Base-by-base conservation (phyloP, 1,140 invertebrate species). In the Lysiphlebus fabarum region DNA sequence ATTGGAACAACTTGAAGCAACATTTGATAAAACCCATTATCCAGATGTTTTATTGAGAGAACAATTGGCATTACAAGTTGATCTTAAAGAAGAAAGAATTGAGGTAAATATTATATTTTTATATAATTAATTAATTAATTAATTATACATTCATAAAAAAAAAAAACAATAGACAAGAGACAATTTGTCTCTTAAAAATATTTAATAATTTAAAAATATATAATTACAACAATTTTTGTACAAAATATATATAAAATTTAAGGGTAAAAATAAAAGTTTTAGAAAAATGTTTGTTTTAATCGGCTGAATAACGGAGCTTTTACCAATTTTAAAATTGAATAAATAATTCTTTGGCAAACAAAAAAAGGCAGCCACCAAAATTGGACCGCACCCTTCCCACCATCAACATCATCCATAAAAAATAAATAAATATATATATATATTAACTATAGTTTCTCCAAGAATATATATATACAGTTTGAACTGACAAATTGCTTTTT, bases 1-100 rank as follows among this genome's bases (percentile, higher is more conserved):
- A 73, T 77, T 99, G 48, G 94, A 96, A 74, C 92, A 97, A 71
- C 78, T 99, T 57, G 96, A 99, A 79, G 89, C 90, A n/a, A 97
- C 95, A 8, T 99, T 99, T 78, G 90, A 91, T 67, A 92, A 93
- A 71, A 96, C 93, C 0, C 92, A 95, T 68, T 95, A 95, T 72
- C 93, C 93, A 0, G 92, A 94, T 76, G 91, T 95, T 1, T 81
- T 92, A 10, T 82, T 93, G 1, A 80, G 96, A 38, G 96, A 98
- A 76, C 93, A 98, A 72, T 81, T 99, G 10, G 96, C 96, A 0
- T 82, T 96, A 33, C 93, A 96, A 70, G 94, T 98, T 33, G 95
- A 98, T 74, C 84, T 98, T 37, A 98, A 98, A 75, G 96, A 99
- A 75, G 96, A 98, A 78, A 81, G 96, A 67, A 95, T 99, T 10